Evolutionary conservation across 1,140 invertebrate genomes (phyloP).

Genomic region (Paralvinella palmiformis): DNA sequence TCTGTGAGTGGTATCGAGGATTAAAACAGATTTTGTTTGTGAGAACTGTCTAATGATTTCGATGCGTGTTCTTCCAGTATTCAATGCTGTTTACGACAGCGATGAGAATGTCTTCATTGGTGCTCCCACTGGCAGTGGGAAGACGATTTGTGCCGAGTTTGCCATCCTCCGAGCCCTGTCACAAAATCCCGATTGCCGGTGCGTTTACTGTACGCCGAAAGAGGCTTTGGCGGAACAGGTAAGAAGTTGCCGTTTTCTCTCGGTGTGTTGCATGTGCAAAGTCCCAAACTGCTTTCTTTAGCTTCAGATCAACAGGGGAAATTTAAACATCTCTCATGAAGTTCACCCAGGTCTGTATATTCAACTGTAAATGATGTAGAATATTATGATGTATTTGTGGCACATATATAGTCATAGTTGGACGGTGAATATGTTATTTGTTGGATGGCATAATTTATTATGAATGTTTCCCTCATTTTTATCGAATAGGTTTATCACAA

Average conservation of each 20-base stretch:
- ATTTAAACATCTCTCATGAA: no score
- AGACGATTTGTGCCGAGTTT: conserved; percentile 95
- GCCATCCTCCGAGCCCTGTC: conserved; percentile 85
- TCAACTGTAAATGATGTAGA: no score
- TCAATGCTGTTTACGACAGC: conserved; percentile 96
- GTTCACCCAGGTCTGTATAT: no score
- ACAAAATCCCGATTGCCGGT: conserved; percentile 53
- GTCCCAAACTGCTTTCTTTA: no score
- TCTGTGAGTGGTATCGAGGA: not conserved
- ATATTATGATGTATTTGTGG: no score
- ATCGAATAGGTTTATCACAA: conserved; percentile 66
- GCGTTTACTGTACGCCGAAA: conserved; percentile 90
- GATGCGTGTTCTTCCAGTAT: conserved; percentile 58
- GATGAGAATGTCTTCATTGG: conserved; percentile 99
- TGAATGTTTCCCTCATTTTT: conserved; percentile 2
- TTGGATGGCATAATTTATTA: no score
- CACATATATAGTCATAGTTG: no score
- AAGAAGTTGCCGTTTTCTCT: no score
- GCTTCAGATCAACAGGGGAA: no score
- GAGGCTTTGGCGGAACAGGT: conserved; percentile 84
- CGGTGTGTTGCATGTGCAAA: no score
- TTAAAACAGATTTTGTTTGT: not conserved
- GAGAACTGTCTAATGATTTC: not conserved
- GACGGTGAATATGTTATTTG: no score
- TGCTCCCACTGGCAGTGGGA: conserved; percentile 94